Percentiles rank a stretch among this genome's conserved stretches.
Evolutionary conservation across 1,140 invertebrate species (phyloP).

Genomic region (Drosophila nigromelanica): DNA sequence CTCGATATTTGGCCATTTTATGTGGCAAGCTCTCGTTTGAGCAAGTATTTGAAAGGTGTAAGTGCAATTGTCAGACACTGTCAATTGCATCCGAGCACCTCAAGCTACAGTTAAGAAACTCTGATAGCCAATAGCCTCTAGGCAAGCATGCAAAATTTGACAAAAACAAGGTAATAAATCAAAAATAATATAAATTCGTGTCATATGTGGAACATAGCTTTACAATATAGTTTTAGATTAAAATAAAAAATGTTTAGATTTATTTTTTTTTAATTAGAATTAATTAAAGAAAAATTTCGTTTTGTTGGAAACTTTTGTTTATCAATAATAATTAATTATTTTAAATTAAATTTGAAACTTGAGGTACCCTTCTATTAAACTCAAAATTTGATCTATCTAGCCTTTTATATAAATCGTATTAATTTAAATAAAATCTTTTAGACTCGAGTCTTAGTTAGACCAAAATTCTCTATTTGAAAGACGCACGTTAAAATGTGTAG

Average conservation of each 20-base stretch:
- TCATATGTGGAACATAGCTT: background rate
- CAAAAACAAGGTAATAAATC: background rate
- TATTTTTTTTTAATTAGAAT: too few relatives aligned
- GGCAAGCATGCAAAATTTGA: background rate
- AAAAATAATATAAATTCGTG: background rate
- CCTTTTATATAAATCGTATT: too few relatives aligned
- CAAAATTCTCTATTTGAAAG: too few relatives aligned
- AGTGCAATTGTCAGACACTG: constrained; percentile 4
- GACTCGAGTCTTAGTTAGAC: too few relatives aligned
- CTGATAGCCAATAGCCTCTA: background rate
- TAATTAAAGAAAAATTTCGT: too few relatives aligned
- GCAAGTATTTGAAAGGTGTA: constrained; percentile 12
- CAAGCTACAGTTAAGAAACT: background rate
- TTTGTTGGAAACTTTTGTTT: too few relatives aligned
- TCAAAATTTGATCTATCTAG: too few relatives aligned
- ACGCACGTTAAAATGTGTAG: too few relatives aligned
- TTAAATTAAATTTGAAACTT: background rate
- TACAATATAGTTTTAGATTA: too few relatives aligned
- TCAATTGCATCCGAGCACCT: background rate
- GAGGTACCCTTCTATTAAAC: too few relatives aligned
- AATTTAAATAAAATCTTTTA: too few relatives aligned
- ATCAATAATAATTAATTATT: background rate
- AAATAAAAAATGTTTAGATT: too few relatives aligned
- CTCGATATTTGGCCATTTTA: constrained; percentile 8
- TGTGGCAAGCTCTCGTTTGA: constrained; percentile 6